phyloP scores from a whole-genome alignment of 2,888 invertebrate genomes.

The Koerneria pararmatus region DNA sequence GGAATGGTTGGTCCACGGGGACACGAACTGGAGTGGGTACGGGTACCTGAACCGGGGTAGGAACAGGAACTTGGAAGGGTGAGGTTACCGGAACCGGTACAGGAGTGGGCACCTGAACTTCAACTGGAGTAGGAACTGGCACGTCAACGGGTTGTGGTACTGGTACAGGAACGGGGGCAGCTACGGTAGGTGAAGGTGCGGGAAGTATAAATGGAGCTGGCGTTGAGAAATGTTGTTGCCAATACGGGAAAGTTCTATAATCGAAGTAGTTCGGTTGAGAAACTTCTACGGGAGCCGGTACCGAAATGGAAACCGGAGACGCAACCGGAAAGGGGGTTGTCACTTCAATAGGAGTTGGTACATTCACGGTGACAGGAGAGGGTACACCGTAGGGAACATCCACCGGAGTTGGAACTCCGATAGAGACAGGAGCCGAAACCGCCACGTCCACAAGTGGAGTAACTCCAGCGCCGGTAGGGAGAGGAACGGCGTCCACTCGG shows the following conservation, averaged over 20 bases:
- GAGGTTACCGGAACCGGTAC: background rate
- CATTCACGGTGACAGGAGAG: conserved; percentile 14
- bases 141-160: conserved; percentile 18
- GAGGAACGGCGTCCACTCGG: conserved; percentile 22
- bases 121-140: conserved; percentile 22
- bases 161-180: conserved; percentile 11
- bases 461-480: conserved; percentile 16
- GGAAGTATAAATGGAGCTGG: too few relatives aligned
- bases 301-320: conserved; percentile 18
- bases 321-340: conserved; percentile 16
- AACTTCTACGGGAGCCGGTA: conserved; percentile 19
- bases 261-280: too few relatives aligned
- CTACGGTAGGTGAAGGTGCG: conserved; percentile 2
- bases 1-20: too few relatives aligned
- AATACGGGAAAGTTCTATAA: too few relatives aligned
- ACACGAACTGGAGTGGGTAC: background rate
- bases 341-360: conserved; percentile 11
- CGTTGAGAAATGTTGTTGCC: too few relatives aligned
- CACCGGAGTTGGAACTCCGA: conserved; percentile 14
- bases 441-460: background rate
- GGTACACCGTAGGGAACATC: conserved; percentile 15
- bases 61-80: conserved; percentile 8
- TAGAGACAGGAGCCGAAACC: conserved; percentile 8
- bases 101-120: conserved; percentile 9
- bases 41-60: background rate